Base-by-base conservation (phyloP, 2,113 vertebrate species). In the Nematolebias whitei region DNA sequence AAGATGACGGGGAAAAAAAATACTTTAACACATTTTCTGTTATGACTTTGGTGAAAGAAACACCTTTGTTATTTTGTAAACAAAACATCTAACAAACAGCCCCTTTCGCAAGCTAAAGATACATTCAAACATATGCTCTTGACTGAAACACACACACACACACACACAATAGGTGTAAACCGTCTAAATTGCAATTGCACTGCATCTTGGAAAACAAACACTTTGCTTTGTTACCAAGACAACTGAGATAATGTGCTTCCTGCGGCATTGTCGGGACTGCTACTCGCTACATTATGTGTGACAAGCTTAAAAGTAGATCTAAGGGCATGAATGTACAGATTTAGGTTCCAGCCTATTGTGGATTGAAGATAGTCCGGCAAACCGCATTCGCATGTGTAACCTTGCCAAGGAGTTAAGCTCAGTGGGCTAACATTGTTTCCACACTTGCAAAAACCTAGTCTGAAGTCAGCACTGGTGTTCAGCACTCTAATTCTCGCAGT, bases 191-290 rank as follows among this genome's bases (percentile, higher is more conserved):
- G 92, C 87, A 84, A 92, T 90, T 90, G 91, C 85, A 62, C 79
- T 83, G 89, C 80, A 87, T 92, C 90, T 90, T 90, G 86, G 88
- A 92, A 92, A 92, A 92, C 90, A 93, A 92, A 93, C 91, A 93
- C 90, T 90, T 89, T 85, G 91, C 90, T 92, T 93, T 93, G 93
- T 93, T 93, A 90, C 91, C 91, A 90, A 78, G 92, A 92, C 91
- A 88, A 92, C 91, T 90, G 88, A 89, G 89, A 92, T 91, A 92
- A 94, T 88, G 90, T 73, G 88, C 88, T 89, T 93, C 89, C 85
- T 80, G 80, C 67, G 70, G 86, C 87, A 88, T 86, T 76, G 85
- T 89, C 76, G 51, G 85, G 51, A 84, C 80, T 80, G 87, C 80
- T 64, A 81, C 89, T 89, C 74, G 77, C 88, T 72, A 69, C 86